Evolutionary conservation across 2,888 invertebrate species (phyloP).

Genomic region (Tromatobia lineatoria): DNA sequence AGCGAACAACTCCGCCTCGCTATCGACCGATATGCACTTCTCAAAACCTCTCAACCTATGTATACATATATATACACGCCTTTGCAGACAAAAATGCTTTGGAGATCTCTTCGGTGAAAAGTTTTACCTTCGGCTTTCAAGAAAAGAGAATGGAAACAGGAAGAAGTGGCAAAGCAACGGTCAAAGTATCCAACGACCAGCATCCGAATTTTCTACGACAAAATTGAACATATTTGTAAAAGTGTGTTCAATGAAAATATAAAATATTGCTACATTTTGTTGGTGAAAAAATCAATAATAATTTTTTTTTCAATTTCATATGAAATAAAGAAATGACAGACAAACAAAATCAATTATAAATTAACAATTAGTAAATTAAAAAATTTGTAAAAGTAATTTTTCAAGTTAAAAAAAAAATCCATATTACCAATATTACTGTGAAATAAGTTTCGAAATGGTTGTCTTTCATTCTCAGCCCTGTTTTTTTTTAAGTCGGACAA

Average conservation of each 20-base stretch:
- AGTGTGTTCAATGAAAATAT: neutral
- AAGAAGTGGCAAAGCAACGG: neutral
- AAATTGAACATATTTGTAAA: neutral
- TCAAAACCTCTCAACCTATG: neutral
- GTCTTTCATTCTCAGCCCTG: no score
- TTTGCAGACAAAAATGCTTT: slow-evolving; percentile 32
- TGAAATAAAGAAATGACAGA: no score
- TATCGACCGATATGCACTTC: slow-evolving; percentile 10
- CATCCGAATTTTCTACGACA: neutral
- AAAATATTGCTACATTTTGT: no score
- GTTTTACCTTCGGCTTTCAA: neutral
- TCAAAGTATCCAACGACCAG: neutral
- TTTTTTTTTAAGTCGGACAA: no score
- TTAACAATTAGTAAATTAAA: no score
- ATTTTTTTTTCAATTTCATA: no score
- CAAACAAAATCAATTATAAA: no score
- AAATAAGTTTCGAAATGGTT: no score
- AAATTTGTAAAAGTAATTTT: no score
- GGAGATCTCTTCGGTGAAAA: slow-evolving; percentile 44
- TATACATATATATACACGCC: neutral
- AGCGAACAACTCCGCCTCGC: slow-evolving; percentile 43
- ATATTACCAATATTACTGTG: no score
- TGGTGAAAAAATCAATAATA: no score
- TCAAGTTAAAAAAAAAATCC: no score
- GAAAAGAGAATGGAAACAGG: neutral